phyloP scores from a whole-genome alignment of 2,888 invertebrate genomes.

The Cantharis rufa region DNA sequence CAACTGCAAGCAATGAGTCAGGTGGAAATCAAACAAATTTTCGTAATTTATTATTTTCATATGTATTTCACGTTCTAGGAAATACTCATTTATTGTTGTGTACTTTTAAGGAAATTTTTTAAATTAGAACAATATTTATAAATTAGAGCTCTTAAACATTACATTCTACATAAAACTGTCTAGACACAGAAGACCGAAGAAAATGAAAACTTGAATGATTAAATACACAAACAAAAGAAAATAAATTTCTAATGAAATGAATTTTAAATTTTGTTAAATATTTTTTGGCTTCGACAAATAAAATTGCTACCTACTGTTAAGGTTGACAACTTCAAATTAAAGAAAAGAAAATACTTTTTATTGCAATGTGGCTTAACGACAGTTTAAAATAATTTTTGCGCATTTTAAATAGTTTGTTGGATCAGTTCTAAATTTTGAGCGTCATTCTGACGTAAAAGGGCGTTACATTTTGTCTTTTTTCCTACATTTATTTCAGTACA shows the following conservation, averaged over 20 bases:
- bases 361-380: not conserved
- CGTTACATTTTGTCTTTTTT: conserved; percentile 19
- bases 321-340: not conserved
- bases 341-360: not conserved
- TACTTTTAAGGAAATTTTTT: not conserved
- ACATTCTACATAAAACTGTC: not conserved
- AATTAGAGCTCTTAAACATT: not conserved
- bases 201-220: not conserved
- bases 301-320: not conserved
- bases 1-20: not conserved
- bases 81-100: not conserved
- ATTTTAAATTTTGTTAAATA: not conserved
- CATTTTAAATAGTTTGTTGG: conserved; percentile 21
- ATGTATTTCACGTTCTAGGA: not conserved
- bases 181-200: not conserved
- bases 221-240: not conserved
- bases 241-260: not conserved
- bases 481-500: conserved; percentile 19
- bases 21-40: not conserved
- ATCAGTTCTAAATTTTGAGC: conserved; percentile 16
- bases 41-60: not conserved
- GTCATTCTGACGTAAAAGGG: conserved; percentile 21
- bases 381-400: conserved; percentile 4
- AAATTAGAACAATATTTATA: not conserved
- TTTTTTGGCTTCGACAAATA: not conserved